Evolutionary conservation across 92 coral and sea anemone genomes (phyloP).

Genomic region (Phymanthus crucifer): DNA sequence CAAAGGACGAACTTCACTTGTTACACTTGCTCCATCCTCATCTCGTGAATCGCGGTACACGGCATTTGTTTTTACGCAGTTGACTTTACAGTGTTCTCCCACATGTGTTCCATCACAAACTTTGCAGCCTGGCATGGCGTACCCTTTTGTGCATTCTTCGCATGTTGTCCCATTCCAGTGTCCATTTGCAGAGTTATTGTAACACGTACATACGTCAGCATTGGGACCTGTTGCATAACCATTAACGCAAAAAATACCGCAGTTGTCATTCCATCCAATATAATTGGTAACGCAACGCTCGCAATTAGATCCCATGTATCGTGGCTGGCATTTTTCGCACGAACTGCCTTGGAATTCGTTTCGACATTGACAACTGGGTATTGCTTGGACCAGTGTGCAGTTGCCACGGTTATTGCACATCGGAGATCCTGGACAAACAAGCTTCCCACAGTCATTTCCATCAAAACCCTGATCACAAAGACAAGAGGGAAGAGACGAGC

Average conservation of each 20-base stretch:
- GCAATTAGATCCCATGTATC: constrained; percentile 84
- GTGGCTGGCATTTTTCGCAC: constrained; percentile 83
- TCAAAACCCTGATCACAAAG: constrained; percentile 88
- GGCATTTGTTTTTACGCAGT: constrained; percentile 80
- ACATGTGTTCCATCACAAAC: constrained; percentile 83
- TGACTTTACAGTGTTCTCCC: constrained; percentile 78
- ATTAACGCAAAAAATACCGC: constrained; percentile 85
- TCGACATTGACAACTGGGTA: constrained; percentile 80
- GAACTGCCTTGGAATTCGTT: constrained; percentile 87
- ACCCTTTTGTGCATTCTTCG: constrained; percentile 76
- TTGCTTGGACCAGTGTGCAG: constrained; percentile 57
- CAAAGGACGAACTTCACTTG: constrained; percentile 62
- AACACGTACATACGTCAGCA: constrained; percentile 75
- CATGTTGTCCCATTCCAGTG: constrained; percentile 94
- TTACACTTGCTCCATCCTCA: constrained; percentile 46
- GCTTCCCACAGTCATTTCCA: constrained; percentile 78
- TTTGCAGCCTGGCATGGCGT: constrained; percentile 85
- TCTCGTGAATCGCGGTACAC: constrained; percentile 83
- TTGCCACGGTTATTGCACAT: constrained; percentile 88
- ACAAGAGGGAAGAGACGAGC: constrained; percentile 53
- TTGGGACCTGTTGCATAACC: constrained; percentile 88
- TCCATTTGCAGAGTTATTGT: constrained; percentile 64
- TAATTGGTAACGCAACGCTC: constrained; percentile 73
- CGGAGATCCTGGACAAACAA: constrained; percentile 93
- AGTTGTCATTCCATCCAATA: constrained; percentile 87